phyloP scores from a whole-genome alignment of 2,888 invertebrate species.

The Campaea margaritaria region DNA sequence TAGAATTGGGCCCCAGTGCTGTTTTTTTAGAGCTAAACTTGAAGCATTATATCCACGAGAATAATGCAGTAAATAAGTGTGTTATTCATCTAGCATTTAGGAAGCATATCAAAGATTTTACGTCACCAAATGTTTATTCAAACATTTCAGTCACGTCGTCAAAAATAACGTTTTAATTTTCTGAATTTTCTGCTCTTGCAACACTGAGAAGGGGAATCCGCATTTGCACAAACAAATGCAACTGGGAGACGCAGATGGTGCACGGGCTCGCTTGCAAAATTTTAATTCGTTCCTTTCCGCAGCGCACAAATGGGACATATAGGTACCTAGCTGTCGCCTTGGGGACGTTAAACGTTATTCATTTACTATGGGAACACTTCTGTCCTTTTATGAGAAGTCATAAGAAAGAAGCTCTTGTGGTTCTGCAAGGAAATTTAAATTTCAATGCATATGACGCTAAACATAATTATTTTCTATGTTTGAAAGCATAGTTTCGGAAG shows the following conservation, averaged over 20 bases:
- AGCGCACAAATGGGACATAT: constrained; percentile 25
- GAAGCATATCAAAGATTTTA: background rate
- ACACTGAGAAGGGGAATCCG: constrained; percentile 35
- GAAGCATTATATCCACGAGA: too few relatives aligned
- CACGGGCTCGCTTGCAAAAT: constrained; percentile 42
- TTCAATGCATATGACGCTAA: background rate
- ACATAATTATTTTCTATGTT: too few relatives aligned
- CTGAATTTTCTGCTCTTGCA: constrained; percentile 10
- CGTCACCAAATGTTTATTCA: background rate
- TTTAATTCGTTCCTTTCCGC: constrained; percentile 44
- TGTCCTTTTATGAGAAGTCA: constrained; percentile 19
- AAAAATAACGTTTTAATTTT: constrained; percentile 2
- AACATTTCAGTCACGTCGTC: constrained; percentile 1
- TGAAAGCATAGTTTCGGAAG: too few relatives aligned
- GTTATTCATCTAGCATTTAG: background rate
- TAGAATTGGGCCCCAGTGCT: too few relatives aligned
- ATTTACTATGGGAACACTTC: constrained; percentile 8
- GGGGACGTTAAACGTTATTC: constrained; percentile 22
- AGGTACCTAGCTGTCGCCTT: constrained; percentile 12
- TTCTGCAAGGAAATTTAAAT: background rate
- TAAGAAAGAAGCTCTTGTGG: constrained; percentile 3
- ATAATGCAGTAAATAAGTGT: too few relatives aligned
- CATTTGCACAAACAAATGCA: constrained; percentile 52
- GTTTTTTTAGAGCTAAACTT: too few relatives aligned
- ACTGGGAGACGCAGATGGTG: constrained; percentile 48